phyloP scores from a whole-genome alignment of 1,140 invertebrate genomes.

The Aradophagus sp. region DNA sequence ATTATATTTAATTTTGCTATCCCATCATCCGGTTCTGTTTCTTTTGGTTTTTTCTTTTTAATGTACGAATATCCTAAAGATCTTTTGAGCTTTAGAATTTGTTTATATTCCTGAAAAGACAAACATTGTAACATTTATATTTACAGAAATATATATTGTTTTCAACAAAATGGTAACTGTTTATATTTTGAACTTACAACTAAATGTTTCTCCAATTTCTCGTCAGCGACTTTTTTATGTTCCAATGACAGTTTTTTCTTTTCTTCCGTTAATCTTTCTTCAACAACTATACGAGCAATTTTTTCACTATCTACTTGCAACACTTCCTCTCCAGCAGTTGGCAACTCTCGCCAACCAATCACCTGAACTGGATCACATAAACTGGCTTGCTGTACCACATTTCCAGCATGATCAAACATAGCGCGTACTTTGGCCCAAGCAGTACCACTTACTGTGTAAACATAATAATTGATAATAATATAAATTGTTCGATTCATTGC shows the following conservation, averaged over 20 bases:
- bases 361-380: constrained; percentile 91
- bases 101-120: constrained; percentile 78
- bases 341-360: constrained; percentile 91
- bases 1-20: constrained; percentile 77
- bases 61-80: constrained; percentile 75
- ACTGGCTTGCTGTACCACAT: constrained; percentile 79
- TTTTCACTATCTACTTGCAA: constrained; percentile 88
- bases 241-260: constrained; percentile 76
- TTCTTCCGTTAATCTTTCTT: constrained; percentile 77
- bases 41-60: constrained; percentile 74
- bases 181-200: constrained; percentile 8
- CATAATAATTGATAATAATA: too few species aligned
- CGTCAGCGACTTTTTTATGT: constrained; percentile 79
- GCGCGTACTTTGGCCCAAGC: constrained; percentile 89
- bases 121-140: constrained; percentile 16
- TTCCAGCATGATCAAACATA: constrained; percentile 88
- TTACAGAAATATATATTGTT: constrained; percentile 3
- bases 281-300: constrained; percentile 82
- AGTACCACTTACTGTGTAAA: constrained; percentile 86
- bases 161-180: not conserved
- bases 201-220: constrained; percentile 82
- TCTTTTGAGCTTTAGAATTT: constrained; percentile 78
- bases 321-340: constrained; percentile 89
- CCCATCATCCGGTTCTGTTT: constrained; percentile 72
- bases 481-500: constrained; percentile 1